Base-by-base conservation (phyloP, 2,113 vertebrate genomes). In the Hypocryptadius cinnamomeus region DNA sequence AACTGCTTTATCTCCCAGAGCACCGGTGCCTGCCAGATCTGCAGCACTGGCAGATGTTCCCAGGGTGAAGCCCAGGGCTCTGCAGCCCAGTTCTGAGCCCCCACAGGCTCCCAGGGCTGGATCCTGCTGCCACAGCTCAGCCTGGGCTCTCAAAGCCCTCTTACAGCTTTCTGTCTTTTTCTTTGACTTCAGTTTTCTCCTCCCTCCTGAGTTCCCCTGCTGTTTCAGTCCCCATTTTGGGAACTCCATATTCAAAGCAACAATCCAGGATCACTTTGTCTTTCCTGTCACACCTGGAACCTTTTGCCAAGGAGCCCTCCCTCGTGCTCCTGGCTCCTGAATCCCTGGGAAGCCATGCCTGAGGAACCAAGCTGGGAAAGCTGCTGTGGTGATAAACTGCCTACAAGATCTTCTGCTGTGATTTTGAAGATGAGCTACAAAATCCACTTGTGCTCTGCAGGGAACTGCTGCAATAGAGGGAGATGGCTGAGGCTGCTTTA, bases 71-170 rank as follows among this genome's bases (percentile, higher is more conserved):
- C 76, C 9, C 27, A 14, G 35, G 39, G 54, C 31, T 48, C 84
- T 63, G 65, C 56, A 70, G 73, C 10, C 11, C 57, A 47, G 65
- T 65, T 30, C 73, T 11, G 35, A 35, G 20, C 20, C 23, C 22
- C 44, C 6, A 8, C 10, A 3, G 0, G 0, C 45, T 35, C 10
- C 2, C 1, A 39, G 35, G 65, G 54, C 60, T 78, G 2, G 0
- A 6, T 35, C 15, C 73, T 3, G 3, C 63, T 22, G 47, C 10
- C 57, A 19, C 48, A 5, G 63, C 13, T 7, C 73, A 40, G 57
- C 53, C 63, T 7, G 3, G 2, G 0, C 22, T 54, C 30, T 10
- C 79, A 3, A 8, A 64, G 33, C 2, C 27, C 51, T 63, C 66
- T 24, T 4, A 12, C 65, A 13, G 20, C 61, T 79, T 40, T 35